Base-by-base conservation (phyloP, 1,140 invertebrate species). In the Dinothrombium tinctorium region DNA sequence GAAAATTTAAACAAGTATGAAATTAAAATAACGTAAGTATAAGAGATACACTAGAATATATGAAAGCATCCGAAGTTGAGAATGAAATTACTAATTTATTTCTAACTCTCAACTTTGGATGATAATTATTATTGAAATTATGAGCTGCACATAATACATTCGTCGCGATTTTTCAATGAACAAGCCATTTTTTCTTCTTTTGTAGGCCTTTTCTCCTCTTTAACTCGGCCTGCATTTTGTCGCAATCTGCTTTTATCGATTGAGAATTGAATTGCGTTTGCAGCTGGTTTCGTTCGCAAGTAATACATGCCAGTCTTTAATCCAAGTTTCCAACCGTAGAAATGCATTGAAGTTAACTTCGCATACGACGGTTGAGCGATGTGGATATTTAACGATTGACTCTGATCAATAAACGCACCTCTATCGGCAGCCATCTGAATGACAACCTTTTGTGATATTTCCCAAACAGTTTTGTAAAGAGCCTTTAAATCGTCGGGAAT, bases 261-360 rank as follows among this genome's bases (percentile, higher is more conserved):
- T 11, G 92, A 96, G 56, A 98, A 96, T 56, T 98, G 84, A 51
- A 96, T 84, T 6, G 90, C 82, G 55, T 86, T 76, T 2, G 80
- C 87, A 5, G 90, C 89, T 7, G 92, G 83, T 53, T 92, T 95
- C 0, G 86, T 96, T 22, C 92, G 67, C 42, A 99, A 63, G 58
- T 98, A 98, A 59, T 98, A 98, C 87, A 98, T 96, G 28, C 92
- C 92, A 21, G 92, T 98, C 63, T 98, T 99, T 11, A 98, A 64
- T 7, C 92, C 78, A 46, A 47, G 14, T 65, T 83, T 79, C 92
- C 92, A 99, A 0, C 78, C 83, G 60, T 87, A 84, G 59, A 98
- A 96, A 58, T 98, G 90, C 72, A 98, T 95, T 5, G 87, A 94
- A 2, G 83, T 87, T 17, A 95, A 61, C 56, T 89, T 89, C 2